Percentiles rank a stretch among this genome's conserved stretches.
phyloP scores from a whole-genome alignment of 2,797 vertebrate species.

The Crenichthys baileyi region DNA sequence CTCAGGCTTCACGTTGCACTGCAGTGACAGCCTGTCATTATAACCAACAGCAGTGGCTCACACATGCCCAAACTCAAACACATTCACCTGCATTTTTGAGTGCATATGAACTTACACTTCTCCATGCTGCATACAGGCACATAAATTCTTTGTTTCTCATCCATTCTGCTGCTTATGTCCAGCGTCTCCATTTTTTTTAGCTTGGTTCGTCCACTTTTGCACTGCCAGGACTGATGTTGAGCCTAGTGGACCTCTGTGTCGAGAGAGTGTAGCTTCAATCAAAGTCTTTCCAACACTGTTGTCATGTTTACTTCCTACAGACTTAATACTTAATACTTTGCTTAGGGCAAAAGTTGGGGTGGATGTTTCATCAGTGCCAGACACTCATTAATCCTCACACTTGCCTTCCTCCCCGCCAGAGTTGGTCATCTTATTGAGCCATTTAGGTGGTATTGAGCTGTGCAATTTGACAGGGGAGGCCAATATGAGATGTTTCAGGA shows the following conservation, averaged over 20 bases:
- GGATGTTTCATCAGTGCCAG: constrained; percentile 44
- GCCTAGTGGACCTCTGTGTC: constrained; percentile 21
- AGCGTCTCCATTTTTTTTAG: constrained; percentile 24
- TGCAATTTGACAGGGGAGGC: constrained; percentile 57
- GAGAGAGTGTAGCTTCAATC: constrained; percentile 16
- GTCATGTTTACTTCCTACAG: constrained; percentile 61
- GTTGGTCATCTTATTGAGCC: constrained; percentile 55
- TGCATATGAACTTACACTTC: background rate
- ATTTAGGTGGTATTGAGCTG: constrained; percentile 60
- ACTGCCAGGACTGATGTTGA: constrained; percentile 15
- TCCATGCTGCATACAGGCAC: constrained; percentile 18
- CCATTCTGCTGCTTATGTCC: constrained; percentile 12
- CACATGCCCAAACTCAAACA: constrained; percentile 39
- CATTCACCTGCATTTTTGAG: background rate
- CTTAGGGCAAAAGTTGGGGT: constrained; percentile 36
- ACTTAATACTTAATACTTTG: constrained; percentile 57
- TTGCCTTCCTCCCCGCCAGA: constrained; percentile 52
- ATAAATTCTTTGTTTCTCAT: constrained; percentile 9
- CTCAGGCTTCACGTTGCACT: constrained; percentile 62
- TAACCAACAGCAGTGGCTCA: constrained; percentile 66
- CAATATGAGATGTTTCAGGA: constrained; percentile 48
- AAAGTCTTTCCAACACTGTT: constrained; percentile 42
- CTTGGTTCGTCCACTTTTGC: constrained; percentile 25
- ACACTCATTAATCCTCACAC: constrained; percentile 54
- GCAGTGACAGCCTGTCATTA: constrained; percentile 81